Conservation (phyloP, 2,888 invertebrate genomes). For the Lagria hirta region DNA sequence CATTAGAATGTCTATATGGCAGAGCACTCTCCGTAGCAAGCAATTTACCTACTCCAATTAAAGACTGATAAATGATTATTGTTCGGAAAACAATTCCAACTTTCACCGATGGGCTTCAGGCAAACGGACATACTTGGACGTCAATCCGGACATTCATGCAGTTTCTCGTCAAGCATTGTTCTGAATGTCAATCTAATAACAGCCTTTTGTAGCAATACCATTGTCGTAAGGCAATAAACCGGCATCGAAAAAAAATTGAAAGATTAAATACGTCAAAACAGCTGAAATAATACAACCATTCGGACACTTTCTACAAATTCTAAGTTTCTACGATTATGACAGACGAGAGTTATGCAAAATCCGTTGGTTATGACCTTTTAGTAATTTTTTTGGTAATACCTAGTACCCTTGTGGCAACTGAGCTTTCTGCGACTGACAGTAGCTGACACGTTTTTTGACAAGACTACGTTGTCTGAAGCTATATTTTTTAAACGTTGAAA, state of each 20-base stretch:
- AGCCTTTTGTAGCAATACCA: conserved; percentile 8
- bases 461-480: too few species aligned
- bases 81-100: conserved; percentile 52
- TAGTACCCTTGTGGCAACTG: too few species aligned
- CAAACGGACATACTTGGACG: conserved; percentile 16
- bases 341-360: too few species aligned
- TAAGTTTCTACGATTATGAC: too few species aligned
- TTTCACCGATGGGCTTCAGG: conserved; percentile 45
- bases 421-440: too few species aligned
- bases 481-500: too few species aligned
- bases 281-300: too few species aligned
- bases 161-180: conserved; percentile 24
- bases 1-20: conserved; percentile 52
- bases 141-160: conserved; percentile 20
- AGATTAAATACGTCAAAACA: too few species aligned
- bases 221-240: conserved; percentile 10
- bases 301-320: too few species aligned
- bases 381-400: too few species aligned
- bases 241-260: neutral
- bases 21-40: conserved; percentile 47
- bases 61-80: conserved; percentile 55
- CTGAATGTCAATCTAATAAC: conserved; percentile 11
- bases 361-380: too few species aligned
- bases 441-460: too few species aligned
- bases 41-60: conserved; percentile 55